Evolutionary conservation across 2,113 vertebrate species (phyloP).

Genomic region (Pollachius pollachius): DNA sequence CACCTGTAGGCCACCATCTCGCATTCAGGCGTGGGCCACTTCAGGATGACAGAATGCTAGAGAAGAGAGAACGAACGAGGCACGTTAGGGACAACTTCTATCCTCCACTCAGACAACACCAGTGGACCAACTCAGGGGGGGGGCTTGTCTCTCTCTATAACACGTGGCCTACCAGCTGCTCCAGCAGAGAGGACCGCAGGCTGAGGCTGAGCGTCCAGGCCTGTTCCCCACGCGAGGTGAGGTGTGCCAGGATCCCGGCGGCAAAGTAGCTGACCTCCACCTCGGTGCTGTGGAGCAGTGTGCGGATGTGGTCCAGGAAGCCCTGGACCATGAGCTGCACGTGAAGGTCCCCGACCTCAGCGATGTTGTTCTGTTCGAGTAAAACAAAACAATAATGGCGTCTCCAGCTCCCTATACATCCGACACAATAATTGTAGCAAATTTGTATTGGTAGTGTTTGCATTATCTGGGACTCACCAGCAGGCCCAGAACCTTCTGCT

Average conservation of each 20-base stretch:
- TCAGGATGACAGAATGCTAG: slow-evolving; percentile 92
- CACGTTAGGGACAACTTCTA: background rate
- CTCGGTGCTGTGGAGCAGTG: slow-evolving; percentile 88
- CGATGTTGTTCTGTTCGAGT: slow-evolving; percentile 89
- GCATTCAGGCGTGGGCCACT: slow-evolving; percentile 95
- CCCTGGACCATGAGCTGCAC: slow-evolving; percentile 94
- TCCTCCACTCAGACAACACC: background rate
- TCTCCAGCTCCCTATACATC: background rate
- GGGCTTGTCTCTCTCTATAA: too few relatives aligned
- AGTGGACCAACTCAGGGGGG: background rate
- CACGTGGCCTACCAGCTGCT: slow-evolving; percentile 83
- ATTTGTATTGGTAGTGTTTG: too few relatives aligned
- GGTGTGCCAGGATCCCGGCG: slow-evolving; percentile 94
- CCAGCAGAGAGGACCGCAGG: slow-evolving; percentile 84
- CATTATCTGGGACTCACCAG: slow-evolving; percentile 79
- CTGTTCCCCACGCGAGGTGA: slow-evolving; percentile 92
- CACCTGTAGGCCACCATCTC: slow-evolving; percentile 99
- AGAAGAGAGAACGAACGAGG: slow-evolving; percentile 38
- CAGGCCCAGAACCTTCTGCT: slow-evolving; percentile 97
- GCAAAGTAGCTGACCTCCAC: slow-evolving; percentile 99
- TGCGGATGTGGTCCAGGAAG: slow-evolving; percentile 94
- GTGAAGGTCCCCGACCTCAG: slow-evolving; percentile 95
- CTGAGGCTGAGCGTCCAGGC: slow-evolving; percentile 85
- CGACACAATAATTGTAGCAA: too few relatives aligned
- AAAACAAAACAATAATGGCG: background rate